Evolutionary conservation across 2,888 invertebrate species (phyloP).

Genomic region (Xanthorhoe spadicearia): DNA sequence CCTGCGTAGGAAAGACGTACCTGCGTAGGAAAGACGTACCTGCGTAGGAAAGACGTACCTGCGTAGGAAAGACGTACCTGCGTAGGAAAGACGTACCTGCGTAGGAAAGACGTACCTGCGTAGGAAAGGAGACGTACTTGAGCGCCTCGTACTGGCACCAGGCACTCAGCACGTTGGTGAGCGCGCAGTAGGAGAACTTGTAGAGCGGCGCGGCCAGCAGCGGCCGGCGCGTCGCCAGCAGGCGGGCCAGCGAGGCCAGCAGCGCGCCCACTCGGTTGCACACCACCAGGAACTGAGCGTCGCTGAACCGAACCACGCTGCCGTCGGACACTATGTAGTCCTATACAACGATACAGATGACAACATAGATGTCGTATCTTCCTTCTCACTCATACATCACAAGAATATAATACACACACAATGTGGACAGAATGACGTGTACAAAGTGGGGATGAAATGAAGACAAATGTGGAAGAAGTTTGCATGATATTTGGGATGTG

Average conservation of each 20-base stretch:
- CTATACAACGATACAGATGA: constrained; percentile 61
- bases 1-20: too few species aligned
- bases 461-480: too few species aligned
- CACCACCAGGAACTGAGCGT: constrained; percentile 98
- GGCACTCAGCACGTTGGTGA: constrained; percentile 98
- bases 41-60: too few species aligned
- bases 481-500: too few species aligned
- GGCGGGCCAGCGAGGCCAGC: constrained; percentile 79
- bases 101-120: constrained; percentile 87
- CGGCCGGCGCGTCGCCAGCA: constrained; percentile 84
- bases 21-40: too few species aligned
- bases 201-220: constrained; percentile 94
- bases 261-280: constrained; percentile 96
- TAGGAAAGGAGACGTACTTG: constrained; percentile 99
- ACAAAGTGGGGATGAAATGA: too few species aligned
- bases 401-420: too few species aligned
- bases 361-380: too few species aligned
- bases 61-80: too few species aligned
- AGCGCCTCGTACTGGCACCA: constrained; percentile 99
- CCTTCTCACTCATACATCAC: too few species aligned
- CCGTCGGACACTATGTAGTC: constrained; percentile 88
- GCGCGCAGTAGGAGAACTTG: constrained; percentile 97
- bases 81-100: too few species aligned
- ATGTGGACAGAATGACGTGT: too few species aligned
- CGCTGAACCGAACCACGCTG: constrained; percentile 89